Evolutionary conservation across 1,140 invertebrate species (phyloP), one percentile per base, ranked within the genome.

Genomic region (Bombus waltoni): DNA sequence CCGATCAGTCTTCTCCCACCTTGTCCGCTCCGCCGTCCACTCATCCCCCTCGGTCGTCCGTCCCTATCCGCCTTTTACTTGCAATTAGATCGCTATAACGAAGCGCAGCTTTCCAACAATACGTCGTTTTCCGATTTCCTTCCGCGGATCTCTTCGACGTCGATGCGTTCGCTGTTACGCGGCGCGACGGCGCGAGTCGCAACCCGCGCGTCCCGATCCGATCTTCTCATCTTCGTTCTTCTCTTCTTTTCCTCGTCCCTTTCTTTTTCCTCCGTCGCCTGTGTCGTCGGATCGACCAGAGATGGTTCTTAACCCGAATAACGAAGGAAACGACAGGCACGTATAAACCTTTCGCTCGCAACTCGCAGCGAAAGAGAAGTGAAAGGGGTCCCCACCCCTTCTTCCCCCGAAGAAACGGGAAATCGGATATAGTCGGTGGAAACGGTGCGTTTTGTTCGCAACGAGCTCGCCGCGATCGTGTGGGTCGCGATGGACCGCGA

Each of bases 51-150:
- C 28, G 47, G 18, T 53, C 47, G 5, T 1, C 5, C 47, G 18
- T 2, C 47, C 47, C 47, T 18, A 18, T 18, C 47, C 47, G 18
- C 18, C 47, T 18, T 53, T 22, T 74, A 71, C 78, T 83, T 72
- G 44, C 59, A 86, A 72, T 77, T 71, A 44, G 44, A 78, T 75
- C 65, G 68, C 59, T 44, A 57, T 65, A 79, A 87, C 44, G 44
- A 32, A 83, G 42, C 42, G 35, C 42, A 57, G 59, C 25, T 79
- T 57, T 87, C 75, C 22, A 86, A 89, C 87, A 83, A 91, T 91
- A 85, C 79, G 70, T 89, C 73, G 84, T 91, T 91, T 87, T 53
- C 81, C 76, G 85, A 87, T 88, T 86, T 89, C 66, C 47, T 53
- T 53, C 47, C 47, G 47, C 5, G 18, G 5, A 22, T 18, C 18